Base-by-base conservation (phyloP, 2,888 invertebrate species). In the Tiliacea aurago region DNA sequence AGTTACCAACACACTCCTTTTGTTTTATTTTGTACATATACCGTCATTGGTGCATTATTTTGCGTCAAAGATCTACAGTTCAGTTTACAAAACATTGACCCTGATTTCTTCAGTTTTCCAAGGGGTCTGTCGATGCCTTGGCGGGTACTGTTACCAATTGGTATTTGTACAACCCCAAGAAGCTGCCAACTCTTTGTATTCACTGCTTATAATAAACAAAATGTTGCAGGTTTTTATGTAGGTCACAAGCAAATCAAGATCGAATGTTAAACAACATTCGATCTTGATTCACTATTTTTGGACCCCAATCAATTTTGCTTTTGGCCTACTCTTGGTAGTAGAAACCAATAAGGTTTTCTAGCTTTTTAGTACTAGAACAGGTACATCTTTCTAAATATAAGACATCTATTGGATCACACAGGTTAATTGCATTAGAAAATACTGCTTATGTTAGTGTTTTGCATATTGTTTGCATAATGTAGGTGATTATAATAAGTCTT, bases 11-110 rank as follows among this genome's bases (percentile, higher is more conserved):
- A 67, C 63, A 53, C 41, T 65, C 43, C 18, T 53, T 51, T 47
- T 63, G 53, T 55, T 55, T 64, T 9, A 37, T 66, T 62, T 74
- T 73, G 53, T 71, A 61, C 62, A 41, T 41, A 56, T 66, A 77
- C 73, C 78, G 72, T 49, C 73, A 77, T 64, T 80, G 64, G 62
- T 63, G 62, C 68, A 77, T 51, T 55, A 62, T 18, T 53, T 71
- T 75, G 68, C 67, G 64, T 62, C 71, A 73, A 69, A 59, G 59
- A 69, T 66, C 64, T 70, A 28, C 3, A 37, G 45, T 33, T 70
- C 70, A 84, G 76, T 86, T 80, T 78, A 76, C 86, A 76, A 85
- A 87, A 76, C 87, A 87, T 80, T 85, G 86, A 78, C 86, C 87
- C 86, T 85, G 78, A 83, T 85, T 84, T 71, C 66, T 73, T 71